Evolutionary conservation across 2,113 vertebrate species (phyloP), one percentile per base, ranked within the genome.

Genomic region (Esox niger): DNA sequence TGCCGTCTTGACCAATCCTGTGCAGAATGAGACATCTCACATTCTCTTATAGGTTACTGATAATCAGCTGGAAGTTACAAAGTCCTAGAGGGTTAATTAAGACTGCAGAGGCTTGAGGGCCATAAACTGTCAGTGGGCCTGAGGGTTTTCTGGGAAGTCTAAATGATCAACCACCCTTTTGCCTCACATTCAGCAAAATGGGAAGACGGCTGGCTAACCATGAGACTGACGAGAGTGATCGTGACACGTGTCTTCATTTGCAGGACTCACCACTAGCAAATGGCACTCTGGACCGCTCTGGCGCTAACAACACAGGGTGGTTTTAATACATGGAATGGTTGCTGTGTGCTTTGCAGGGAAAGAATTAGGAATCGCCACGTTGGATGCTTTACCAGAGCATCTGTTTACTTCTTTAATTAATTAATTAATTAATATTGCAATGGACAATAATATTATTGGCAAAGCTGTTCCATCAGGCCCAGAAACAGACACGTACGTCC

Each of bases 161-260:
- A 61, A 49, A 35, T 47, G 21, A 62, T 71, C 56, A 26, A 21
- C 54, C 58, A 46, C 66, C 38, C 54, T 64, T 62, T 38, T 70
- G 63, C 58, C 68, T 75, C 57, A 59, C 30, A n/a, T n/a, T n/a
- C n/a, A n/a, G n/a, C n/a, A n/a, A n/a, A n/a, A n/a, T n/a, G n/a
- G n/a, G n/a, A n/a, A 56, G 10, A 62, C 54, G 35, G 60, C 61
- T 67, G 78, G 75, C 76, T 73, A 38, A 66, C 56, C 38, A 32
- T 62, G 69, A 80, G 73, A 13, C 64, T 83, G 79, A 80, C 67
- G 67, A 69, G 76, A 86, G 77, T 74, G 66, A 65, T 75, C 78
- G 73, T 80, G 84, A 85, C 84, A 85, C 80, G 73, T 72, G 79
- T 80, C 70, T 73, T 88, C 84, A 85, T 79, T n/a, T 73, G 75